Evolutionary conservation across 2,797 vertebrate genomes (phyloP).

Genomic region (Synanceia verrucosa): DNA sequence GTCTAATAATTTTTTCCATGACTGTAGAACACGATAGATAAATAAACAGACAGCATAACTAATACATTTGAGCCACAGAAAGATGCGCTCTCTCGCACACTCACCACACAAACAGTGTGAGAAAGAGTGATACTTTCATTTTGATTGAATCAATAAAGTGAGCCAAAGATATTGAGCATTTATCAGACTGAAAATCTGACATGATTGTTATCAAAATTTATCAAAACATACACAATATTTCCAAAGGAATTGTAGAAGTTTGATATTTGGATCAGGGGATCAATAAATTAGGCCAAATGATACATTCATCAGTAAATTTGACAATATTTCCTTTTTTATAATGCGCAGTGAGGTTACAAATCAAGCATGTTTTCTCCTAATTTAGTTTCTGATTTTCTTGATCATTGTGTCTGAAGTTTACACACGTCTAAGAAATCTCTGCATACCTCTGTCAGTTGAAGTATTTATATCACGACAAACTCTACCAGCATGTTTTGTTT

Average conservation of each 20-base stretch:
- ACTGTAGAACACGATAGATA: too few relatives aligned
- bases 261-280: too few relatives aligned
- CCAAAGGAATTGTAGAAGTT: too few relatives aligned
- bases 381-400: background rate
- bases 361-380: background rate
- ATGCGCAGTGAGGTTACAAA: background rate
- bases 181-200: too few relatives aligned
- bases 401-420: background rate
- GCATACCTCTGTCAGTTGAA: background rate
- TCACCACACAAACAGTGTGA: background rate
- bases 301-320: background rate
- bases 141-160: background rate
- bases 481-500: background rate
- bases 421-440: background rate
- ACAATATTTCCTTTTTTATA: background rate
- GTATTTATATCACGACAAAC: background rate
- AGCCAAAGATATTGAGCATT: background rate
- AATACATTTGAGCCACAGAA: conserved; percentile 46
- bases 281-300: too few relatives aligned
- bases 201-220: too few relatives aligned
- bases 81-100: background rate
- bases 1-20: too few relatives aligned
- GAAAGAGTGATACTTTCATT: background rate
- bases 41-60: too few relatives aligned
- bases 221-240: too few relatives aligned